Evolutionary conservation across 1,140 invertebrate species (phyloP).

Genomic region (Drosophila nebulosa): DNA sequence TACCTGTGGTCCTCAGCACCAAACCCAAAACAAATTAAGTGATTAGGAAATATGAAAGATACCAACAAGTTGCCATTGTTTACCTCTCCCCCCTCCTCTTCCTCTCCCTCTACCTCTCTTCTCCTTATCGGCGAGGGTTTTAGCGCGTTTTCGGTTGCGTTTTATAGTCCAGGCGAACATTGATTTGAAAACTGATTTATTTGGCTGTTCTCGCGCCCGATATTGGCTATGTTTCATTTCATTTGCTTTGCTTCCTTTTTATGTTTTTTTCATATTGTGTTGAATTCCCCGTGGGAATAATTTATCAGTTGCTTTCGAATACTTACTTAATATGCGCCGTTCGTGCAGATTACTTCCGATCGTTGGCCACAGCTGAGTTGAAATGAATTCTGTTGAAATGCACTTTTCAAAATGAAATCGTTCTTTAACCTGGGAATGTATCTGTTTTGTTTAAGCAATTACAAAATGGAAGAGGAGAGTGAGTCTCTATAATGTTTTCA

Average conservation of each 20-base stretch:
- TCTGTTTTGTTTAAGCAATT: too few relatives aligned
- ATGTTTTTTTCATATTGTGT: conserved; percentile 22
- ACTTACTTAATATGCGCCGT: conserved; percentile 62
- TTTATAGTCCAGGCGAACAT: conserved; percentile 26
- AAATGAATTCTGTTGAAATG: neutral
- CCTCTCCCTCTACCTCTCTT: conserved; percentile 6
- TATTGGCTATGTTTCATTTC: conserved; percentile 32
- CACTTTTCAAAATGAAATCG: neutral
- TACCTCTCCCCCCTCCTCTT: neutral
- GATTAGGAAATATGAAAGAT: conserved; percentile 65
- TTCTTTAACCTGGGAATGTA: neutral
- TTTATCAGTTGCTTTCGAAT: conserved; percentile 38
- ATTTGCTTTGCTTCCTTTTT: conserved; percentile 17
- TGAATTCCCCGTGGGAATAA: conserved; percentile 61
- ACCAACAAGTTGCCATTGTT: conserved; percentile 30
- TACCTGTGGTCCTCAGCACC: conserved; percentile 36
- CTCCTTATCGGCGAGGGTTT: conserved; percentile 52
- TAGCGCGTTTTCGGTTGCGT: conserved; percentile 53
- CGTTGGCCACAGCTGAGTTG: neutral
- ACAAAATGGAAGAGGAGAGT: too few relatives aligned
- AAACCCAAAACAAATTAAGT: conserved; percentile 66
- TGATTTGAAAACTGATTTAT: neutral
- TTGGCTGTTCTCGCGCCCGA: neutral
- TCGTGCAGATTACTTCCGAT: conserved; percentile 61
- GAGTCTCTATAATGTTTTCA: too few relatives aligned